Evolutionary conservation across 2,113 vertebrate genomes (phyloP), one percentile per base, ranked within the genome.

Genomic region (Herpailurus yagouaroundi): DNA sequence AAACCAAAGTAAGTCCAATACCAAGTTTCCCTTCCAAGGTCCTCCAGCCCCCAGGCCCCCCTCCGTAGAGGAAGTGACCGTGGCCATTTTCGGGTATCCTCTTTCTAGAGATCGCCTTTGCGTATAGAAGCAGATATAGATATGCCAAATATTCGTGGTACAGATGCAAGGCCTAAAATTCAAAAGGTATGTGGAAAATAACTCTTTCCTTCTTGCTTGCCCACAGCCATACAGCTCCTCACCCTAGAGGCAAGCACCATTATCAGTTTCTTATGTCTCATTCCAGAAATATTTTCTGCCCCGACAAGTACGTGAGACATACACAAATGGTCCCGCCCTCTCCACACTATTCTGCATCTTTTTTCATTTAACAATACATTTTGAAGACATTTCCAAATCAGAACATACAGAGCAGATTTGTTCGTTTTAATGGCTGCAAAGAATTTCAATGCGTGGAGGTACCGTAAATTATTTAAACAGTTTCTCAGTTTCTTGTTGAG

Each of bases 311-410:
- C 5, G 1, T 12, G 31, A 27, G 21, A 21, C 31, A 23, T 23
- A 50, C 41, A 31, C 48, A 84, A 92, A 50, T 4, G 11, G 60
- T 21, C 87, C 88, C 7, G 4, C 36, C 36, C 48, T 68, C 71
- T 83, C 36, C 64, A 36, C 7, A 33, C 19, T 80, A 21, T 57
- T 84, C 52, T 57, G 71, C 73, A 80, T 92, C 45, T 63, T 89
- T 91, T 93, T 93, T 93, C 45, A 71, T 68, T 86, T 89, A 93
- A 82, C 19, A 13, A 50, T 50, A 52, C 74, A 55, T 92, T 82
- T 96, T 89, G 86, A 87, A 97, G 83, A 69, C 18, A 15, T 97
- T 96, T 96, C 74, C 64, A 69, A 57, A 91, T 91, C 89, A 71
- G 73, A 93, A 80, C 38, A 45, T 36, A 60, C 5, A 91, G 66